These are phyloP conservation scores for Megaceryle torquata DNA, from an alignment of 2,113 vertebrate genomes.

Conservation along the genomic window DNA sequence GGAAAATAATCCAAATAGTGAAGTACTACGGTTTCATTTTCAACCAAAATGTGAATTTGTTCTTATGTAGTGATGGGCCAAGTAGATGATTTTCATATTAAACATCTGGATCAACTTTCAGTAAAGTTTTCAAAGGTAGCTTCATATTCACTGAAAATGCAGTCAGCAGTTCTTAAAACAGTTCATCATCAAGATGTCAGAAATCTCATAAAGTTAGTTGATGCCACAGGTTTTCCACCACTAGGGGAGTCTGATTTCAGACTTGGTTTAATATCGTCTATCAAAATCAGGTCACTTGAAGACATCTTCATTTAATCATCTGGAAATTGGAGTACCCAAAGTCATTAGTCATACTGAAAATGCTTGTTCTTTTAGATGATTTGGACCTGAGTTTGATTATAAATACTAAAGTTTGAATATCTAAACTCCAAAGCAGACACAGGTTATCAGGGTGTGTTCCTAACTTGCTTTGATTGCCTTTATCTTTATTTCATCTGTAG, in stretches of 20 bases:
- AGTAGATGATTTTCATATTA: not conserved
- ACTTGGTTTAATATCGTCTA: not conserved
- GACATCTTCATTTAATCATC: not conserved
- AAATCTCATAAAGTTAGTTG: not conserved
- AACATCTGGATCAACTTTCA: not conserved
- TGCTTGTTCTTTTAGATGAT: not conserved
- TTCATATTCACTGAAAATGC: not conserved
- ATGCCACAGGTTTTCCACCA: not conserved
- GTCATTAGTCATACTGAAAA: not conserved
- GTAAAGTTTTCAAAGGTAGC: not conserved
- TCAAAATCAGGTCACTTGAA: not conserved
- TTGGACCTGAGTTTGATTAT: not conserved
- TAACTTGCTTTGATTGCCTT: not conserved
- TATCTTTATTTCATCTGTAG: constrained; percentile 31
- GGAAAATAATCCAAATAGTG: not conserved
- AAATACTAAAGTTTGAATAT: not conserved
- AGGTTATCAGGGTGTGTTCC: not conserved
- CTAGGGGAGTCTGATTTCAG: not conserved
- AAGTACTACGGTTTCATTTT: not conserved
- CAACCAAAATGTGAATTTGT: not conserved
- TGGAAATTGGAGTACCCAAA: not conserved
- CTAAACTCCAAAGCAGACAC: not conserved
- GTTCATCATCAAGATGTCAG: not conserved
- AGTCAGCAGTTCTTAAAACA: not conserved
- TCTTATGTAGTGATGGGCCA: not conserved